Evolutionary conservation across 2,888 invertebrate genomes (phyloP), one percentile per base, ranked within the genome.

Genomic region (Acanthacorydalis orientalis): DNA sequence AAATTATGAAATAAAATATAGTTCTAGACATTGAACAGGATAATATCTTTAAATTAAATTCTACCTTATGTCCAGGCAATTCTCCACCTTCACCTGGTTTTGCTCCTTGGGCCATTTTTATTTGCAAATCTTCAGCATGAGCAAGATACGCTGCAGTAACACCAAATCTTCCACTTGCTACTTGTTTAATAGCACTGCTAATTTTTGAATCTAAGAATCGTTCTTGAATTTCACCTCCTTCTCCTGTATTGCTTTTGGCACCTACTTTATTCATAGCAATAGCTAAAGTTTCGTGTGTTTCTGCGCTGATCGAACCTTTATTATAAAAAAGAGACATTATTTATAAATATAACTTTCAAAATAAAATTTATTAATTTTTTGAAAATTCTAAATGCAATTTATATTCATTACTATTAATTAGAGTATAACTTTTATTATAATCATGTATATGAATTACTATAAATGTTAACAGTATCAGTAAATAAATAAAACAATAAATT

Each of bases 81-180:
- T 98, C 97, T 2, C 97, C 97, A 16, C 97, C 97, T 68, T 98
- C 97, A 0, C 98, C 98, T 0, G 98, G 97, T 64, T 98, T 98
- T 48, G 98, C 97, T 2, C 97, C 96, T 69, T 98, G 67, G 7
- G 98, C 97, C 97, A 98, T 98, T 71, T 98, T 98, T 61, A 98
- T 98, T 69, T 98, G 98, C 54, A 98, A 65, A 65, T 98, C 97
- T 66, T 98, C 97, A 0, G 97, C 90, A 68, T 97, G 91, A 8
- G 96, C 93, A 54, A 98, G 68, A 64, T 98, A 98, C 0, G 93
- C 86, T 11, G 95, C 92, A 0, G 96, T 98, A 4, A 98, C 98
- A 8, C 98, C 97, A 68, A 98, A 98, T 44, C 98, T 78, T 7
- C 97, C 98, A 7, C 95, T 95, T 7, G 98, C 98, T 12, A 98